A percentile compares a stretch with the other conserved stretches of the same genome.
Evolutionary conservation across 2,113 vertebrate species (phyloP).

Genomic region (Lethenteron reissneri): DNA sequence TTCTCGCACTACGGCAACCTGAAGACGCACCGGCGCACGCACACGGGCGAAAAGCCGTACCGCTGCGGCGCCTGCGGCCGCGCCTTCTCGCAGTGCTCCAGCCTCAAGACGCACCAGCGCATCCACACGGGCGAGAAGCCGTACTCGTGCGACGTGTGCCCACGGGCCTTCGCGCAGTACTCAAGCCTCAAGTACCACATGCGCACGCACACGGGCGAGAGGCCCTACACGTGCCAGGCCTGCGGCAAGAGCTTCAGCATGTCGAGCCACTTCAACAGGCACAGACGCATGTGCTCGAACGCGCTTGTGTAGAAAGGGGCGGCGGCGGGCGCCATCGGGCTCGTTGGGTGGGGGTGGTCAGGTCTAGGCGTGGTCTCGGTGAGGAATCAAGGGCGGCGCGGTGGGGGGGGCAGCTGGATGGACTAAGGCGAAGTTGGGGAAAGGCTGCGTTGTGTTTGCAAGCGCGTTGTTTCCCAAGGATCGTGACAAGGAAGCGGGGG

Average conservation of each 20-base stretch:
- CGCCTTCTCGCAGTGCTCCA: slow-evolving; percentile 13
- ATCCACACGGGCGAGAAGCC: slow-evolving; percentile 12
- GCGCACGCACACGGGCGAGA: slow-evolving; percentile 15
- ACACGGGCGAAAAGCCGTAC: slow-evolving; percentile 19
- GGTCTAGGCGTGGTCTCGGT: too few relatives aligned
- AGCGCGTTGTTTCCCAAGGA: too few relatives aligned
- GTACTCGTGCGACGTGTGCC: slow-evolving; percentile 27
- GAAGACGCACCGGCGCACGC: slow-evolving; percentile 18
- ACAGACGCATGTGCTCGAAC: too few relatives aligned
- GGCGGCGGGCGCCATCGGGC: too few relatives aligned
- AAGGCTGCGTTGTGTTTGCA: too few relatives aligned
- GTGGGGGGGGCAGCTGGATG: too few relatives aligned
- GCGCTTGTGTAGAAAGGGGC: too few relatives aligned
- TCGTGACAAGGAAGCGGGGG: too few relatives aligned
- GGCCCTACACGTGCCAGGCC: slow-evolving; percentile 26
- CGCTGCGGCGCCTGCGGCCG: slow-evolving; percentile 20
- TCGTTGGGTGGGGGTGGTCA: too few relatives aligned
- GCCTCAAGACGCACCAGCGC: slow-evolving; percentile 15
- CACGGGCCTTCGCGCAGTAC: slow-evolving; percentile 18
- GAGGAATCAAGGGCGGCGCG: too few relatives aligned
- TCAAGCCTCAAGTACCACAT: slow-evolving; percentile 22
- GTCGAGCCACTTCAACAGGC: too few relatives aligned
- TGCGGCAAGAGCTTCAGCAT: slow-evolving; percentile 18
- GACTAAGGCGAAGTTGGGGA: too few relatives aligned
- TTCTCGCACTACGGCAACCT: slow-evolving; percentile 24